Conservation (phyloP, 1,140 invertebrate species). For the Melitaea cinxia region DNA sequence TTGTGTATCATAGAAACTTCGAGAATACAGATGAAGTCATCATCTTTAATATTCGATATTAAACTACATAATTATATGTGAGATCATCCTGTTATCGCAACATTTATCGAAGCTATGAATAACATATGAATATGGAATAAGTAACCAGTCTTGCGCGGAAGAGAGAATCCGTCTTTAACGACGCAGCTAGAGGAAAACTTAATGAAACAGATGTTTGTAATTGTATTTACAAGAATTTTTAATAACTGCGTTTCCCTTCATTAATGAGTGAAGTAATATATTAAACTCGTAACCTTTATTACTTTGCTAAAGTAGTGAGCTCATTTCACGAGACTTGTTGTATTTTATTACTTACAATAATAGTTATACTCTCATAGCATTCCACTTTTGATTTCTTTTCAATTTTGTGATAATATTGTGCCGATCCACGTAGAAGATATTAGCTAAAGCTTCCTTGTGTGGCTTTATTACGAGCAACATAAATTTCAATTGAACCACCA, state of each 20-base stretch:
- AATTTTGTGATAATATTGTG: too few species aligned
- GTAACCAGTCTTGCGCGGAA: neutral
- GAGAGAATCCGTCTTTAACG: neutral
- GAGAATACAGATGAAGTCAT: neutral
- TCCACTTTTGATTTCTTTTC: too few species aligned
- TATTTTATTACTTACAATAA: neutral
- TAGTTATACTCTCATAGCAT: too few species aligned
- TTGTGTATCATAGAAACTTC: too few species aligned
- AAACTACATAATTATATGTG: neutral
- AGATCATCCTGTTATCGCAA: neutral
- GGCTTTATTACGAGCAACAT: too few species aligned
- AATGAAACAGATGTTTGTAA: neutral
- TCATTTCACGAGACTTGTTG: neutral
- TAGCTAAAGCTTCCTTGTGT: too few species aligned
- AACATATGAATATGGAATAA: neutral
- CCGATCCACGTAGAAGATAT: too few species aligned
- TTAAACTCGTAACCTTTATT: neutral
- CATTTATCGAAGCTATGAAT: neutral
- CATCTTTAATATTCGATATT: neutral
- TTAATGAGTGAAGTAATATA: slow-evolving; percentile 1
- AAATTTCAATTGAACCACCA: too few species aligned
- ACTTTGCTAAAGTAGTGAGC: neutral
- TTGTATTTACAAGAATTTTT: neutral
- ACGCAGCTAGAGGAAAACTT: neutral
- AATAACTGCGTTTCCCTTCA: neutral